phyloP scores from a whole-genome alignment of 2,888 invertebrate species.

The Axea sp. region DNA sequence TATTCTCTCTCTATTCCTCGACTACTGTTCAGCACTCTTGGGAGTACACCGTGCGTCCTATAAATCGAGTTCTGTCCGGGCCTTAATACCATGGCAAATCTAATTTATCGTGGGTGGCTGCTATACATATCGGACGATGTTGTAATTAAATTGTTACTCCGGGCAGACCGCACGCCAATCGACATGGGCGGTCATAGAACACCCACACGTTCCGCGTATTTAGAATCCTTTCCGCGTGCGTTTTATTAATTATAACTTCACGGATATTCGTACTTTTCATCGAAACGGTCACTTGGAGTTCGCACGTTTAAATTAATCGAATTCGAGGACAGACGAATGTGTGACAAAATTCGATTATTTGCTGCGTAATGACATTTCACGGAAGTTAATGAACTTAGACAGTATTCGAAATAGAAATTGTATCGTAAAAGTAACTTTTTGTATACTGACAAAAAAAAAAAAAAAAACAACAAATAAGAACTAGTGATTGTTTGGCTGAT shows the following conservation, averaged over 20 bases:
- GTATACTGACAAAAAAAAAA: too few relatives aligned
- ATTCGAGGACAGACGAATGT: too few relatives aligned
- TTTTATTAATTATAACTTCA: conserved; percentile 73
- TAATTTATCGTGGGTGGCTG: conserved; percentile 80
- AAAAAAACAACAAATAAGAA: too few relatives aligned
- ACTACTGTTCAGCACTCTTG: conserved; percentile 77
- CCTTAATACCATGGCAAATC: conserved; percentile 79
- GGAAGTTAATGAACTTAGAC: too few relatives aligned
- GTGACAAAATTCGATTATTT: too few relatives aligned
- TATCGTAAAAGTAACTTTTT: too few relatives aligned
- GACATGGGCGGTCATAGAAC: conserved; percentile 78
- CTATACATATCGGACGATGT: conserved; percentile 75
- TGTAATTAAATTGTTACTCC: conserved; percentile 80
- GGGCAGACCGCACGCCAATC: conserved; percentile 78
- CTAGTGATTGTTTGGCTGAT: too few relatives aligned
- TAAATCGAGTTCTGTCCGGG: conserved; percentile 73
- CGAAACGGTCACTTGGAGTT: neutral
- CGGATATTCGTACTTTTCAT: conserved; percentile 3
- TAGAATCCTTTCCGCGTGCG: conserved; percentile 71
- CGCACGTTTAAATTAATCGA: neutral
- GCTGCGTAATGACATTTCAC: too few relatives aligned
- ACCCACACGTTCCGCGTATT: conserved; percentile 70
- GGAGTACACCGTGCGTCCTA: conserved; percentile 68
- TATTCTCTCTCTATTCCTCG: conserved; percentile 62
- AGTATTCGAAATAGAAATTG: too few relatives aligned